These are phyloP conservation scores for Nymphalis polychloros DNA, from an alignment of 2,888 invertebrate genomes.

Conservation along the genomic window DNA sequence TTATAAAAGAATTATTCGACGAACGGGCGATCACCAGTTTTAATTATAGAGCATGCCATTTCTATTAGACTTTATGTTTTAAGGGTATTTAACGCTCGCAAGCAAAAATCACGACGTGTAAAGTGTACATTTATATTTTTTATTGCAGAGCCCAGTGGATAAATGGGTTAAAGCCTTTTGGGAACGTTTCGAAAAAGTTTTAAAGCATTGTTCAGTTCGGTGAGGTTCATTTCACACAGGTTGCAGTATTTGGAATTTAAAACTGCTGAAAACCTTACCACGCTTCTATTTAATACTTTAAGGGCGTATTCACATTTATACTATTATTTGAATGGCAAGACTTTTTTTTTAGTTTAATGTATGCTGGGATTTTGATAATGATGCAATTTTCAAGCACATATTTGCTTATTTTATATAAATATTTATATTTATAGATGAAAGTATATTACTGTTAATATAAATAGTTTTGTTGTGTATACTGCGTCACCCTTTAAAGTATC, in stretches of 20 bases:
- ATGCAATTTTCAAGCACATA: too few species aligned
- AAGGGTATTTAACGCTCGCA: constrained; percentile 13
- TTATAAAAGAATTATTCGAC: too few species aligned
- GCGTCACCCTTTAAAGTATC: too few species aligned
- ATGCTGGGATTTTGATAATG: too few species aligned
- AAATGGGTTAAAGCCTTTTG: constrained; percentile 17
- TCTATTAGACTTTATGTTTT: background rate
- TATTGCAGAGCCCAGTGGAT: constrained; percentile 6
- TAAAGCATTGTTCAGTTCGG: constrained; percentile 5
- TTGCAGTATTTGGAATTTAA: background rate
- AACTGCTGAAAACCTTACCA: background rate
- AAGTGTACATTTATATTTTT: constrained; percentile 24
- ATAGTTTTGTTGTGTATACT: too few species aligned
- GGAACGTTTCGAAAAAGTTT: constrained; percentile 4
- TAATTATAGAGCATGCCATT: background rate
- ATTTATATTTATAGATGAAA: too few species aligned
- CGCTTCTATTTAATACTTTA: background rate
- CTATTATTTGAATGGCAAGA: background rate
- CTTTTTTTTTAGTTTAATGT: too few species aligned
- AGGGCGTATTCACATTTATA: background rate
- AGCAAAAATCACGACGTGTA: constrained; percentile 34
- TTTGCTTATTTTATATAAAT: too few species aligned
- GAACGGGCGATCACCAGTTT: background rate
- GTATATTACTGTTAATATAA: too few species aligned
- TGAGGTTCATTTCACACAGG: constrained; percentile 8